Base-by-base conservation (phyloP, 2,797 vertebrate genomes). In the Alosa sapidissima region DNA sequence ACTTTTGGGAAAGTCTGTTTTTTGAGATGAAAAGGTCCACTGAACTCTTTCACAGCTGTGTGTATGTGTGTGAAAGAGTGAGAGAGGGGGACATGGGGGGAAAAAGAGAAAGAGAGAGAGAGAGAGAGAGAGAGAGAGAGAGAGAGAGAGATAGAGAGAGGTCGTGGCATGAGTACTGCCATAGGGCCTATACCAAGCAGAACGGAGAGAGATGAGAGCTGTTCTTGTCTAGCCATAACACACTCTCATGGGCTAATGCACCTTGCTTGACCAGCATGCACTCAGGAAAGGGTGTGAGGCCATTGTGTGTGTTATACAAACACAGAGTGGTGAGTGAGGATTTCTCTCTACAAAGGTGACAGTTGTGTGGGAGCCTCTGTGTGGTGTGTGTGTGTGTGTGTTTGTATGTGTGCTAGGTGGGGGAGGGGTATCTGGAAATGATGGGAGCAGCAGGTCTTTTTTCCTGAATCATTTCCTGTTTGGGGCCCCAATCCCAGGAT, bases 1-100 rank as follows among this genome's bases (percentile, higher is more conserved):
- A 92, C 89, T 89, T 93, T 93, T 91, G 91, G 85, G 88, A 89
- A 86, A 49, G 88, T 91, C 92, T 94, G 93, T n/a, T 90, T 93
- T 85, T 88, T 89, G 83, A 93, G 89, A 92, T 94, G 89, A 89
- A 91, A 87, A 88, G 55, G 0, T 86, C 49, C 84, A 72, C 82
- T 78, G 88, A 92, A 83, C 84, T 88, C 75, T 91, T 89, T 84
- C 81, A 81, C 92, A 87, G 92, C 89, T 92, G 92, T 87, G 87
- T 62, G 58, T 62, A 19, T 58, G 55, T 58, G 55, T 58, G 55
- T 58, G 55, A 7, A 10, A 7, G 58, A 7, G 55, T 24, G n/a
- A 8, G 60, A 24, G n/a, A 36, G 33, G 4, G 2, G n/a, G 55
- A 21, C 1, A 60, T 55, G 21, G 16, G n/a, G 19, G n/a, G n/a